Evolutionary conservation across 2,797 vertebrate genomes (phyloP), one percentile per base, ranked within the genome.

Genomic region (Serranus cabrilla): DNA sequence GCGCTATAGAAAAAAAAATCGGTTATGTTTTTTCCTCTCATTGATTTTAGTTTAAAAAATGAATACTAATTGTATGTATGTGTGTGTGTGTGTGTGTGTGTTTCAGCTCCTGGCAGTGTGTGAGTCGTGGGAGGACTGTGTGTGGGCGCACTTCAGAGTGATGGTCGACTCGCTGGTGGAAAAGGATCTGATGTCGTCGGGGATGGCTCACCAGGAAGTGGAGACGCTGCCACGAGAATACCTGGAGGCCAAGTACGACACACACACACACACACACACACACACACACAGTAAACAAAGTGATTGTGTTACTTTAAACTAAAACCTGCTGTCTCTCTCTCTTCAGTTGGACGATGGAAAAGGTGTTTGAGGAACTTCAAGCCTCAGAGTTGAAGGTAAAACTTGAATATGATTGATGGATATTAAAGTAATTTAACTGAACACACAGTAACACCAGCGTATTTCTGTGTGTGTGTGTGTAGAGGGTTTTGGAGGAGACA

Each of bases 121-220:
- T 23, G 96, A 98, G n/a, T 96, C 96, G 0, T 99, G 98, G 98
- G 97, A 99, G 90, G 98, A 99, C 88, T 96, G 95, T 0, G 96
- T 99, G 12, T 99, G 98, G 98, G 97, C 98, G 0, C 95, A 97
- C 91, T 98, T 99, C 90, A 95, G 96, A 31, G 97, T 98, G 57
- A 97, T 98, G 97, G 98, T 99, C 11, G 98, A 99, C 93, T 96
- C 95, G 0, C 94, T 98, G 71, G 97, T 99, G 0, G 98, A 99
- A 64, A 97, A 99, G 87, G 97, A 99, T 63, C 95, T 99, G 67
- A 92, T 95, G 89, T 97, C 97, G 0, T 97, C 96, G 0, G 96
- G 97, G 7, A 91, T 97, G 89, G 91, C 91, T 18, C 76, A 94
- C 52, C 96, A 96, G 68, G 97, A 98, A 55, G 87, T 94, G n/a